phyloP scores from a whole-genome alignment of 2,888 invertebrate genomes.

The Diachrysia chrysitis region DNA sequence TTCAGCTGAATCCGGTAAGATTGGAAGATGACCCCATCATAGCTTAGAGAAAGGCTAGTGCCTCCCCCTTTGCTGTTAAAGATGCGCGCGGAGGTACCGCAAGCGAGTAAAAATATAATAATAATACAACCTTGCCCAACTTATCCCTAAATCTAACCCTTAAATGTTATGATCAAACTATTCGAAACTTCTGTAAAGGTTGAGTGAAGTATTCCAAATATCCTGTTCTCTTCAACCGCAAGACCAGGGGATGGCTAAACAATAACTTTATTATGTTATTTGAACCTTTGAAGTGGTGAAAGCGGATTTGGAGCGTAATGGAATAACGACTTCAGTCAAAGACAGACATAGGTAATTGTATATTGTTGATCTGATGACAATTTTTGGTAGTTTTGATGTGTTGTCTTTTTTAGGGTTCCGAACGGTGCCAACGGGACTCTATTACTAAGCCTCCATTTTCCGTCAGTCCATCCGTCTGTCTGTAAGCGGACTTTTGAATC shows the following conservation, averaged over 20 bases:
- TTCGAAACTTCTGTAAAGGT: conserved; percentile 10
- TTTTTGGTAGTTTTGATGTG: not conserved
- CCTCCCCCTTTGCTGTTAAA: too few relatives aligned
- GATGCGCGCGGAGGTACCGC: too few relatives aligned
- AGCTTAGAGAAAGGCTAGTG: too few relatives aligned
- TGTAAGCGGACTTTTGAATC: too few relatives aligned
- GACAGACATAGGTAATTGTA: too few relatives aligned
- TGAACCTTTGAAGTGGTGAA: conserved; percentile 30
- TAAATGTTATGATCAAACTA: conserved; percentile 19
- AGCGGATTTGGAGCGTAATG: conserved; percentile 29
- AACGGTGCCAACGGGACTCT: too few relatives aligned
- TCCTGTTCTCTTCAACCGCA: conserved; percentile 7
- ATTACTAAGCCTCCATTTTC: too few relatives aligned
- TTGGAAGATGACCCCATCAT: too few relatives aligned
- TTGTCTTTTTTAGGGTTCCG: not conserved
- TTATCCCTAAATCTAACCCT: not conserved
- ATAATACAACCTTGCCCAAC: not conserved
- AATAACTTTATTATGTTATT: conserved; percentile 37
- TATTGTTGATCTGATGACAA: not conserved
- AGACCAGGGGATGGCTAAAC: conserved; percentile 10
- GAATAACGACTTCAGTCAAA: conserved; percentile 26
- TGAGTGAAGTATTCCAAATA: conserved; percentile 25
- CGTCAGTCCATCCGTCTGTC: too few relatives aligned
- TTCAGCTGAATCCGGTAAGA: too few relatives aligned
- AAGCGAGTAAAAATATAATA: too few relatives aligned